Evolutionary conservation across 2,888 invertebrate species (phyloP), one percentile per base, ranked within the genome.

Genomic region (Acrocyrtus sp.): DNA sequence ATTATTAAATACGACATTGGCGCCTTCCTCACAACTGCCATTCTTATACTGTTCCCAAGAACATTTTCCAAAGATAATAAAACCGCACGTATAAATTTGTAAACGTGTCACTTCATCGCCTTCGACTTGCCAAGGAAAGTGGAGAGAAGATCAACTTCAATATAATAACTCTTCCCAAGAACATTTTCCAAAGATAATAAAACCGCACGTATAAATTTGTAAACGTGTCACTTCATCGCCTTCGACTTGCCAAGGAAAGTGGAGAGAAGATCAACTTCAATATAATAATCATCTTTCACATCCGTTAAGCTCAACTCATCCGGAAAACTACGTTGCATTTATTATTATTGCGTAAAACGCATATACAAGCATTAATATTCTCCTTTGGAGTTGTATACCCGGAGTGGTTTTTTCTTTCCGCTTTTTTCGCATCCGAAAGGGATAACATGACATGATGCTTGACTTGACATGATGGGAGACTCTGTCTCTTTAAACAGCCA

Each of bases 241-340:
- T 51, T 58, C 51, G 41, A 51, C 54, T 54, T 27, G 19, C 4
- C 45, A 45, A 17, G 12, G 39, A 39, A 34, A 5, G 34, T 34
- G 5, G 5, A 34, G 34, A 29, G 22, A 26, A 62, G 69, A 69
- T 69, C 61, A 53, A 69, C 61, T 61, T 54, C 61, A 62, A 70
- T 70, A 70, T 70, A 63, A 63, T 63, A 62, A 62, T 61, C 62
- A 47, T 48, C 50, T 63, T 63, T 70, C 62, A 70, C 69, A 70
- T 47, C 62, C 22, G 62, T 70, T 70, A 43, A 70, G 62, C 69
- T 70, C 63, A 63, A 72, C 70, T 65, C 70, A 72, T 72, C 70
- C 63, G 70, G 63, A 72, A 72, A 72, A 72, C 63, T 50, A 63
- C 53, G 57, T 65, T 63, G 70, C 70, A 65, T 72, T 72, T 72